A percentile compares a stretch with the other conserved stretches of the same genome.
phyloP scores from a whole-genome alignment of 2,797 vertebrate species.

The Gorsachius magnificus region DNA sequence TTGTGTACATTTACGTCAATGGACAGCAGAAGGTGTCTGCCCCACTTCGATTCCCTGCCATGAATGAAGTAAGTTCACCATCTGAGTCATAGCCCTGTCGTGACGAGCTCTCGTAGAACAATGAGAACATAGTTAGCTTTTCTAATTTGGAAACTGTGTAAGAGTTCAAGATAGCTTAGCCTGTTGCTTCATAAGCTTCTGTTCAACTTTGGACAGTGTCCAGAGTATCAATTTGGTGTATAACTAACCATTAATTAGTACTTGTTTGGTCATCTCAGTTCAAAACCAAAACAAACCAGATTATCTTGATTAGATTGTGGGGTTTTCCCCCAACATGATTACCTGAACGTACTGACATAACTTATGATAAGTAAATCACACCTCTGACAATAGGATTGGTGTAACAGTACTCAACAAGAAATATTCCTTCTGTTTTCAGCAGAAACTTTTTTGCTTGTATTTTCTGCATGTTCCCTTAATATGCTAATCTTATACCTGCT shows the following conservation, averaged over 20 bases:
- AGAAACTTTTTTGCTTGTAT: neutral
- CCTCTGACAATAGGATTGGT: neutral
- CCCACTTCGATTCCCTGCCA: conserved; percentile 90
- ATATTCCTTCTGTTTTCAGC: neutral
- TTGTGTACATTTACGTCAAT: conserved; percentile 94
- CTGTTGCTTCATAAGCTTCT: neutral
- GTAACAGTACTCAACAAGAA: neutral
- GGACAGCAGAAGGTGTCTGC: conserved; percentile 94
- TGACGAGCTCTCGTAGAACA: neutral
- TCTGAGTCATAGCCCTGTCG: neutral
- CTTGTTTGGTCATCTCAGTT: neutral
- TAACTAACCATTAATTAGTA: neutral
- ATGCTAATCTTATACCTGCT: neutral
- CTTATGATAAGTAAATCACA: neutral
- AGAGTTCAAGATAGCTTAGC: neutral
- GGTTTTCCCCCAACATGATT: neutral
- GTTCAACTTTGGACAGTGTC: neutral
- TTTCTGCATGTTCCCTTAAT: neutral
- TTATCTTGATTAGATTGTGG: neutral
- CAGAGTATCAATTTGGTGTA: neutral
- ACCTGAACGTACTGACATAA: neutral
- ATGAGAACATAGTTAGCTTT: neutral
- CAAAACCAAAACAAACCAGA: neutral
- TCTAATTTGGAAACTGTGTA: neutral
- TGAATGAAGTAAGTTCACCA: conserved; percentile 89